Evolutionary conservation across 2,113 vertebrate genomes (phyloP).

Genomic region (Eptesicus fuscus): DNA sequence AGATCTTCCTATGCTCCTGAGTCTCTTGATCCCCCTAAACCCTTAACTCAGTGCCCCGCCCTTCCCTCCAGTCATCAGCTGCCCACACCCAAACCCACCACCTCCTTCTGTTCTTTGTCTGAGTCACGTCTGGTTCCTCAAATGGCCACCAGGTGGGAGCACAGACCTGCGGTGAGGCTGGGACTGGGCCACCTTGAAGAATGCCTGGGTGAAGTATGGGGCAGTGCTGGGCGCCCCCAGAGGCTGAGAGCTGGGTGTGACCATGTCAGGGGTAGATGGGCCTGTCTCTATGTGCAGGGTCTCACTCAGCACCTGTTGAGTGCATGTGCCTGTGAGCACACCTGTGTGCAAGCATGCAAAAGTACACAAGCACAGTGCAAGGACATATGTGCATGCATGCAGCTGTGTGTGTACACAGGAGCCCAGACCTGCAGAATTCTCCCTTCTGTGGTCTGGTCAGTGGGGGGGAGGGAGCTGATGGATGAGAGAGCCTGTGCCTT

Average conservation of each 20-base stretch:
- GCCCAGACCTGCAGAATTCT: not conserved
- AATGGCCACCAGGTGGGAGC: slow-evolving; percentile 54
- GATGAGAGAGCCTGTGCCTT: not conserved
- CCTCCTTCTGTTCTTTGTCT: not conserved
- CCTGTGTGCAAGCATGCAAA: rapidly evolving
- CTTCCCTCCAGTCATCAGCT: not conserved
- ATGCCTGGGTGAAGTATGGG: not conserved
- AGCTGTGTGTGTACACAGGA: not conserved
- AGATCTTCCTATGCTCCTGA: not conserved
- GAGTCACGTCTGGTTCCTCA: not conserved
- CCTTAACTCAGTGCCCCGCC: not conserved
- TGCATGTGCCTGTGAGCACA: not conserved
- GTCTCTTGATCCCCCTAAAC: not conserved
- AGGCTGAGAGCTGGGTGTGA: not conserved
- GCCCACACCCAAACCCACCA: not conserved
- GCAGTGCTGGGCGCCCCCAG: not conserved
- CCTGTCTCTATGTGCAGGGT: no score
- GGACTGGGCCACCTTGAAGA: not conserved
- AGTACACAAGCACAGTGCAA: not conserved
- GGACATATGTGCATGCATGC: rapidly evolving
- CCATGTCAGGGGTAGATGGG: not conserved
- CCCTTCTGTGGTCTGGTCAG: not conserved
- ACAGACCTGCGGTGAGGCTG: not conserved
- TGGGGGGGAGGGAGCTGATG: rapidly evolving
- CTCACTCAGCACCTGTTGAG: not conserved